Base-by-base conservation (phyloP, 2,888 invertebrate genomes). In the Amphipoea lucens region DNA sequence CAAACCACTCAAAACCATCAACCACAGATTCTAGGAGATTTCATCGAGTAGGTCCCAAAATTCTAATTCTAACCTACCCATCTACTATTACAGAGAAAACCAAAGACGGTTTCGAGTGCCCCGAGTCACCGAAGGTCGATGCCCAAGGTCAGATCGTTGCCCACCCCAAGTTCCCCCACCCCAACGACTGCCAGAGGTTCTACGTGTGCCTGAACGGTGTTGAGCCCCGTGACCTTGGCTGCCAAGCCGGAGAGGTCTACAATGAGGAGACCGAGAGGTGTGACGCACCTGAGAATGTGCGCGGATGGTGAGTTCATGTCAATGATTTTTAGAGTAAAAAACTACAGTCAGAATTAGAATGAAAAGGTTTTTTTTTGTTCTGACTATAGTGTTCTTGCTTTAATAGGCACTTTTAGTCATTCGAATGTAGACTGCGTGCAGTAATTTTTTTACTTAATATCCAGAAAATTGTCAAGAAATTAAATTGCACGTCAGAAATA, bases 281-380 rank as follows among this genome's bases (percentile, higher is more conserved):
- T 94, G 99, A 99, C 94, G 98, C 98, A 2, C 99, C 99, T 57
- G 98, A 99, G 96, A 99, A 99, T 94, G 99, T 99, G 76, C 97
- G 98, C 89, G 99, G 98, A 97, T 99, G 99, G 98, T 98, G 92
- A 97, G 98, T 95, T 72, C 0, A 62, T 62, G 6, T 62, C 29
- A 14, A 29, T 14, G 62, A 62, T 62, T 62, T 62, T 62, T 62
- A 6, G 12, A 62, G 5, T 29, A 29, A 14, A 29, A 62, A 62
- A 14, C 62, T 29, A 62, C 6, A 2, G 6, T 29, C 62, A 29
- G 29, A 29, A 29, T 62, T 29, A 62, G 14, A 29, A 29, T 29
- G 62, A 29, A 29, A 17, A 29, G 6, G 6, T 14, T 62, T 29
- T 62, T 62, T 62, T 29, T 14, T 60, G 29, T 62, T 17, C 2